Base-by-base conservation (phyloP, 2,888 invertebrate species). In the Ischnus inquisitorius region DNA sequence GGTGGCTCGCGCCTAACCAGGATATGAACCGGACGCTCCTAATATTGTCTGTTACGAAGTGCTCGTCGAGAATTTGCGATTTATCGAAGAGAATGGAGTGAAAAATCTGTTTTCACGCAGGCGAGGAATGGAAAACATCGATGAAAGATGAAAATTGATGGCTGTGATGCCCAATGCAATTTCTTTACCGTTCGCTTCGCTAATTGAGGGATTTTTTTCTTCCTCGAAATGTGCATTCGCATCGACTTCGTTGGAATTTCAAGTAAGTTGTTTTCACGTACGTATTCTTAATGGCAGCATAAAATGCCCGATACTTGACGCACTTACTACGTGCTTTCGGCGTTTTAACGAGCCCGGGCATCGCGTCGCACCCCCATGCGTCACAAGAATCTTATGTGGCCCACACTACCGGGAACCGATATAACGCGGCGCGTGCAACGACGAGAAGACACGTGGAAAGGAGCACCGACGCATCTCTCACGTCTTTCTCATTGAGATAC, bases 361-460 rank as follows among this genome's bases (percentile, higher is more conserved):
- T 74, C 43, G 60, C 62, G 67, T 62, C 72, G 68, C 69, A 41
- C 64, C 64, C 41, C 65, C 51, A 64, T 51, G 77, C 71, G 54
- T 82, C 62, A 54, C 72, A 68, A 82, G 79, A 84, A 84, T 79
- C 78, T 81, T 79, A 79, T 83, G 85, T 84, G 76, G 76, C 79
- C 67, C 77, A 34, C 69, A 82, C 57, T 89, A 88, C 89, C 79
- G 79, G 83, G 89, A 90, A 90, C 76, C 79, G 77, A 87, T 87
- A 88, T 88, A 88, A 88, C 83, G 81, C 81, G 57, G 74, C 77
- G 74, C 77, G 80, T 80, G 83, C 77, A 14, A 46, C 60, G 25
- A 41, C n/a, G 22, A 60, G 57, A 60, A 22, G 60, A 65, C 62
- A 34, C 77, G 72, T 72, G 67, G 51, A 69, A 79, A 79, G 46